Evolutionary conservation across 2,113 vertebrate genomes (phyloP), one percentile per base, ranked within the genome.

Genomic region (Channa maculata): DNA sequence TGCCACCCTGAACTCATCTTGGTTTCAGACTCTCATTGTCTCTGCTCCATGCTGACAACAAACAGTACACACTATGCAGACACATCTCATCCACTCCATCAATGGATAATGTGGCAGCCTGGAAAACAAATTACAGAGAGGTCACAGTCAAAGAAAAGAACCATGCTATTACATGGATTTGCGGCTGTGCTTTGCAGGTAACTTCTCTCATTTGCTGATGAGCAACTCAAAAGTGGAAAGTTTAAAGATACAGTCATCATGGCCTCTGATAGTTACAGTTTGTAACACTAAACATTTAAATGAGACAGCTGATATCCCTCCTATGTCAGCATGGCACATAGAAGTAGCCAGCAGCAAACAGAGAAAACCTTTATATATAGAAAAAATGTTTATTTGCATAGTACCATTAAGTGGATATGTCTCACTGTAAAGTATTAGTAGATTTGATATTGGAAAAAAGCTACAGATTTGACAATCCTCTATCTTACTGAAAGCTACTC

Each of bases 21-120:
- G 71, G 43, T 73, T 78, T 77, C 73, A 69, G 64, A 8, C 80
- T 24, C 36, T 74, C 63, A 75, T 72, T 77, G 78, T 88, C 78
- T 86, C 79, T 79, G 86, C 69, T 57, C 51, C 55, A 66, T n/a
- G 11, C 52, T 61, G 75, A 88, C 75, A 85, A 81, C 82, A 88
- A 84, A 86, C 86, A 88, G 58, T 58, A 71, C 51, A 51, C 57
- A 62, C 71, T 8, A 53, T 33, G 67, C 79, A 64, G 55, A 86
- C 75, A 78, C 78, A 78, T 79, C 80, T 75, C 57, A 74, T 85
- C 44, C 50, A 77, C 76, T 76, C 80, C 60, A 82, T 90, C 82
- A 86, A 83, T 89, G 70, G 70, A 63, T 38, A 51, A 74, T 59
- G 80, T 75, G 44, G 48, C 63, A 70, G 78, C 71, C 68, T 71